A percentile compares a stretch with the other conserved stretches of the same genome.
phyloP scores from a whole-genome alignment of 2,797 vertebrate species.

The Anabas testudineus region DNA sequence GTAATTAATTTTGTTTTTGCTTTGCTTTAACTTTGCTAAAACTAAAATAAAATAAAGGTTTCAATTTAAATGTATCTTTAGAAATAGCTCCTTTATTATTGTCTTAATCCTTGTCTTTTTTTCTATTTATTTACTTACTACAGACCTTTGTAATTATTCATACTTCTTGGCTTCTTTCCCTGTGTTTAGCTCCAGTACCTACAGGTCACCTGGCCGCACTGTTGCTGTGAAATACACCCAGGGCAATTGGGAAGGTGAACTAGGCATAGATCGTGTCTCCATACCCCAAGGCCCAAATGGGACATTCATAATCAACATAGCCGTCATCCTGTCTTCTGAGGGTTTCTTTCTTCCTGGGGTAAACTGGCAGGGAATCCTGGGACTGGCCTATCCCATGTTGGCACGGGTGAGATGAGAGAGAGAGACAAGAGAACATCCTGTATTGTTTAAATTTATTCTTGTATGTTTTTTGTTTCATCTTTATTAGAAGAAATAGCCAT shows the following conservation, averaged over 20 bases:
- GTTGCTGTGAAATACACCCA: constrained; percentile 95
- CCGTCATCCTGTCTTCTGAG: constrained; percentile 91
- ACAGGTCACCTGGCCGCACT: constrained; percentile 77
- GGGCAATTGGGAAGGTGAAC: constrained; percentile 94
- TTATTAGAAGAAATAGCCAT: neutral
- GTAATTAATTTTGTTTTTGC: neutral
- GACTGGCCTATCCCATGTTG: constrained; percentile 91
- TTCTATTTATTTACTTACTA: neutral
- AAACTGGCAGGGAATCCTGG: constrained; percentile 97
- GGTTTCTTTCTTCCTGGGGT: constrained; percentile 94
- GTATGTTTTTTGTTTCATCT: neutral
- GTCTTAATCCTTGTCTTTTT: neutral
- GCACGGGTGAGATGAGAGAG: constrained; percentile 94
- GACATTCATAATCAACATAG: constrained; percentile 89
- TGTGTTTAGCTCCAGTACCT: constrained; percentile 88
- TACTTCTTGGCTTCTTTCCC: neutral
- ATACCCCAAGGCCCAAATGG: constrained; percentile 90
- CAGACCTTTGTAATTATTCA: neutral
- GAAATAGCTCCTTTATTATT: neutral
- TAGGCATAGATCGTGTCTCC: constrained; percentile 88
- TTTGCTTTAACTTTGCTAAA: neutral
- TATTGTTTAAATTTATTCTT: neutral
- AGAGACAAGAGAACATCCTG: constrained; percentile 15
- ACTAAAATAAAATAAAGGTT: too few relatives aligned
- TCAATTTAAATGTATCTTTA: too few relatives aligned